Conservation (phyloP, 1,140 invertebrate genomes). For the Oreohelix idahoensis region DNA sequence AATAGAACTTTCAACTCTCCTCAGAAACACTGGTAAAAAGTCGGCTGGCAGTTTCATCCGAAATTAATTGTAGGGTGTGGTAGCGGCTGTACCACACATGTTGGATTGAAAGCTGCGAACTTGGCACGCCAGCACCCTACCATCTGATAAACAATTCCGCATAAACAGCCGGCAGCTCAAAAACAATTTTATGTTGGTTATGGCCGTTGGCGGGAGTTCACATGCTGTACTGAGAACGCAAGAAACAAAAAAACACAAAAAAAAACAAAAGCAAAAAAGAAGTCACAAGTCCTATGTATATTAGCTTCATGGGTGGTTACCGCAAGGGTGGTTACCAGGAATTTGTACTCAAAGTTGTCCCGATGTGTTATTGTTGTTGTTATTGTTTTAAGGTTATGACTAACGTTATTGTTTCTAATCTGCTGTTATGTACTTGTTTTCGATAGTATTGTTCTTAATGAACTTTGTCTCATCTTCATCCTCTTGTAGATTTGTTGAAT, state of each 20-base stretch:
- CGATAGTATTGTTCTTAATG: too few relatives aligned
- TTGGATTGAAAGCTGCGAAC: constrained; percentile 9
- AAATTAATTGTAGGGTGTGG: constrained; percentile 15
- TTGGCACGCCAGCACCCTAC: constrained; percentile 3
- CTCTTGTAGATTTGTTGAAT: too few relatives aligned
- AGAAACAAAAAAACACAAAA: too few relatives aligned
- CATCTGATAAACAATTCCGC: constrained; percentile 9
- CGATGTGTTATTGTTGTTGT: too few relatives aligned
- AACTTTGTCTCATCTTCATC: too few relatives aligned
- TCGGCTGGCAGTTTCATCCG: not conserved
- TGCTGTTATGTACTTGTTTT: too few relatives aligned
- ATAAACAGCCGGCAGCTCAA: constrained; percentile 2
- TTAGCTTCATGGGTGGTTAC: too few relatives aligned
- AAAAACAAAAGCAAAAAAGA: too few relatives aligned
- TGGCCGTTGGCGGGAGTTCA: not conserved
- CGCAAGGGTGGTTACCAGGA: too few relatives aligned
- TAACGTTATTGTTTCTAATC: too few relatives aligned
- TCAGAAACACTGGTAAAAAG: not conserved
- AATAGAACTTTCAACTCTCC: constrained; percentile 3
- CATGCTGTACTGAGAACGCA: not conserved
- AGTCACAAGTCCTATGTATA: not conserved
- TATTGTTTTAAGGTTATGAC: too few relatives aligned
- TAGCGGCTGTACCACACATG: not conserved
- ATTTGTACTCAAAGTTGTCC: too few relatives aligned
- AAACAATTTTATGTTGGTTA: not conserved